Percentiles rank a stretch among this genome's conserved stretches.
Evolutionary conservation across 1,140 invertebrate species (phyloP).

Genomic region (Pseudomyrmex cubaensis): DNA sequence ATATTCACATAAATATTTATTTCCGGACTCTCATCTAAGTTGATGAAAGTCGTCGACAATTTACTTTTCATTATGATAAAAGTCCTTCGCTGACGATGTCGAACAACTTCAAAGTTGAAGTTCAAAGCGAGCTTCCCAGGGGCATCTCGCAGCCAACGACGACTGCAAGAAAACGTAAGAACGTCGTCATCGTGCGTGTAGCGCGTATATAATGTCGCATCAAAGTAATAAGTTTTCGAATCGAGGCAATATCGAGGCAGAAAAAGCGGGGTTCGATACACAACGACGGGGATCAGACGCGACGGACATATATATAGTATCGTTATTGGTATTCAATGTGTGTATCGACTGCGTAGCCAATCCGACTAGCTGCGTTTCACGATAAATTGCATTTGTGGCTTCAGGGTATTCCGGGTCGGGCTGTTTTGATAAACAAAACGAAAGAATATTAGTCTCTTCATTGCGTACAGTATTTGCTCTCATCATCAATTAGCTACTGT

Average conservation of each 20-base stretch:
- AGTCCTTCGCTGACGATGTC: background rate
- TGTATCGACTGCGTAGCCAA: slow-evolving; percentile 5
- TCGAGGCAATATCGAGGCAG: too few species aligned
- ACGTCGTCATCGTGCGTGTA: background rate
- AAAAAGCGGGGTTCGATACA: background rate
- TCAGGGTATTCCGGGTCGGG: background rate
- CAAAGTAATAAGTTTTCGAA: slow-evolving; percentile 21
- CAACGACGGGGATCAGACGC: slow-evolving; percentile 5
- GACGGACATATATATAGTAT: background rate
- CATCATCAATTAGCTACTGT: slow-evolving; percentile 16
- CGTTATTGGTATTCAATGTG: slow-evolving; percentile 44
- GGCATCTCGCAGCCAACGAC: background rate
- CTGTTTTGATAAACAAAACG: slow-evolving; percentile 42
- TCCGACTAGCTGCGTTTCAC: slow-evolving; percentile 42
- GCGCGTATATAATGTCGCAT: slow-evolving; percentile 4
- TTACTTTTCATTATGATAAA: too few species aligned
- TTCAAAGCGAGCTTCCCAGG: background rate
- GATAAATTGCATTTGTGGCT: slow-evolving; percentile 55
- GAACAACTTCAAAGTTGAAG: slow-evolving; percentile 3
- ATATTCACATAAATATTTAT: background rate
- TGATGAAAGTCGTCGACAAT: background rate
- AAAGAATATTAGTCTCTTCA: slow-evolving; percentile 41
- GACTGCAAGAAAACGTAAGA: background rate
- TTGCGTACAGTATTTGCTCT: background rate
- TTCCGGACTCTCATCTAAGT: slow-evolving; percentile 1